These are phyloP conservation scores for Caradrina kadenii DNA, from an alignment of 2,888 invertebrate genomes.

Conservation along the genomic window DNA sequence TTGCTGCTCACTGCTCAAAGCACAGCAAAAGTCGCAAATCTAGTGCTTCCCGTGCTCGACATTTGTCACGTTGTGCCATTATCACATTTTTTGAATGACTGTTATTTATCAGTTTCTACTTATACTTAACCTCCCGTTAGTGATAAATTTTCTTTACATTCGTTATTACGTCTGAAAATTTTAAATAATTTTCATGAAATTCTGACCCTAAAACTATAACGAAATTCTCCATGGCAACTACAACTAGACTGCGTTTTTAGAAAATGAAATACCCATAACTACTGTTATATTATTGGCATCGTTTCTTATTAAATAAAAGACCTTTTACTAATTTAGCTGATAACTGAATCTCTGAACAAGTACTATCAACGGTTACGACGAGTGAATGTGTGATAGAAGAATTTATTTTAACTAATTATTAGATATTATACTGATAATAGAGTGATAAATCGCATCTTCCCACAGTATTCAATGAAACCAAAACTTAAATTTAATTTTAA, in stretches of 20 bases:
- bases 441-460: no score
- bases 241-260: slow-evolving; percentile 2
- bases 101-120: neutral
- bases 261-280: neutral
- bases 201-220: neutral
- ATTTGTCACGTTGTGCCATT: slow-evolving; percentile 29
- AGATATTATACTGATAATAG: no score
- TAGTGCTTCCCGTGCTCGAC: slow-evolving; percentile 5
- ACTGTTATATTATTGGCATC: neutral
- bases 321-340: neutral
- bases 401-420: neutral
- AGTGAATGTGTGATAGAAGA: neutral
- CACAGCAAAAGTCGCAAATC: neutral
- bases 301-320: neutral
- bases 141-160: neutral
- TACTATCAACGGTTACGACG: neutral
- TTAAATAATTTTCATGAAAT: neutral
- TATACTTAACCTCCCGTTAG: neutral
- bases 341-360: neutral
- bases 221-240: slow-evolving; percentile 5
- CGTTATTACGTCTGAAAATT: no score
- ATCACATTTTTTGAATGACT: slow-evolving; percentile 1
- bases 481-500: neutral
- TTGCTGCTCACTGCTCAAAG: slow-evolving; percentile 7
- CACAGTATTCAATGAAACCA: neutral